phyloP scores from a whole-genome alignment of 2,797 vertebrate species.

The Falco peregrinus region DNA sequence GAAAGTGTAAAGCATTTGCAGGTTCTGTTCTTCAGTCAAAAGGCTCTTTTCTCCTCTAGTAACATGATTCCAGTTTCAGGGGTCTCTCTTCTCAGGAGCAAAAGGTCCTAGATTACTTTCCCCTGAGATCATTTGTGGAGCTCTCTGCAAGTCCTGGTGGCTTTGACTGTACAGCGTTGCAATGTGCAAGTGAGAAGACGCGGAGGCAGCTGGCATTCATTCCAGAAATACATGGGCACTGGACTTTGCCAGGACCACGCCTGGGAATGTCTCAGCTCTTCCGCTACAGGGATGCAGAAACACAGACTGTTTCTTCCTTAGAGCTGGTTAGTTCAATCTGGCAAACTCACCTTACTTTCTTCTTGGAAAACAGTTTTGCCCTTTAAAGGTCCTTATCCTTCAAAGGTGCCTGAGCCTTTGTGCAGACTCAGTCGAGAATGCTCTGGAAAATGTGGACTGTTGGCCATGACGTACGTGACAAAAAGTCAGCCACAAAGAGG shows the following conservation, averaged over 20 bases:
- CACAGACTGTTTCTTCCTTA: constrained; percentile 10
- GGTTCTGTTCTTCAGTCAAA: neutral
- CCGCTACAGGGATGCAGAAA: neutral
- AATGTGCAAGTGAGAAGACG: neutral
- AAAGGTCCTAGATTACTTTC: neutral
- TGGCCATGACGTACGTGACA: neutral
- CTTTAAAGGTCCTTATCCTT: neutral
- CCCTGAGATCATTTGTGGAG: neutral
- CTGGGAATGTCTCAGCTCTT: constrained; percentile 53
- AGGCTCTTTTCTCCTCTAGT: neutral
- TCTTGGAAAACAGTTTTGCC: neutral
- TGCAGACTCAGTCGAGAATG: neutral
- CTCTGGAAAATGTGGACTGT: neutral
- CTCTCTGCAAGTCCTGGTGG: neutral
- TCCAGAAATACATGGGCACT: constrained; percentile 53
- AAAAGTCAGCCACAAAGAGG: neutral
- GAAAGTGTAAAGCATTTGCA: neutral
- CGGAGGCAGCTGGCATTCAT: constrained; percentile 52
- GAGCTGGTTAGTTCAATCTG: neutral
- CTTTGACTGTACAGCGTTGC: neutral
- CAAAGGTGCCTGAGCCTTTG: neutral
- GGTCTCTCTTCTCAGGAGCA: neutral
- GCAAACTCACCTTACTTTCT: neutral
- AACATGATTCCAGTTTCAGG: neutral
- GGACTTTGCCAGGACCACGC: constrained; percentile 47